These are phyloP conservation scores for Hippocampus abdominalis DNA, from an alignment of 2,113 vertebrate genomes.

Conservation along the genomic window DNA sequence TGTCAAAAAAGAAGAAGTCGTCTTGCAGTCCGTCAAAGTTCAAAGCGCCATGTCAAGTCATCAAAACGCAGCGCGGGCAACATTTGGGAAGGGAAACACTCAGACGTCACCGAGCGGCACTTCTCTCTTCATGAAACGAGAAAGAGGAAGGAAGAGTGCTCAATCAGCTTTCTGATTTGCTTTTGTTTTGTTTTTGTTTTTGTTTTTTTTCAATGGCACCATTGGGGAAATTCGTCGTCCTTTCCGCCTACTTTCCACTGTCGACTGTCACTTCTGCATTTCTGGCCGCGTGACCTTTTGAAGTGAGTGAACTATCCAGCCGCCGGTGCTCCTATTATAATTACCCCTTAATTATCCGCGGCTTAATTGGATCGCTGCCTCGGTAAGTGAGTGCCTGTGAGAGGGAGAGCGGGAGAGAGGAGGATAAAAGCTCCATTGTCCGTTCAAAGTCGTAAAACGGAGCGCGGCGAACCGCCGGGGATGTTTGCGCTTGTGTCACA, in stretches of 20 bases:
- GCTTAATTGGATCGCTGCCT: conserved; percentile 10
- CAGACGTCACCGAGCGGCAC: conserved; percentile 51
- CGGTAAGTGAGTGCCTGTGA: not conserved
- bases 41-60: conserved; percentile 32
- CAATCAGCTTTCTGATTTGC: conserved; percentile 57
- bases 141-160: conserved; percentile 69
- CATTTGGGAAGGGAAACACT: conserved; percentile 40
- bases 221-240: conserved; percentile 44
- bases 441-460: not conserved
- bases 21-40: conserved; percentile 17
- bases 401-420: not conserved
- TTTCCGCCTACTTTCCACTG: conserved; percentile 37
- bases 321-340: conserved; percentile 8
- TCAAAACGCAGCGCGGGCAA: conserved; percentile 35
- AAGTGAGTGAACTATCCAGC: conserved; percentile 43
- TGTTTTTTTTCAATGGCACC: conserved; percentile 31
- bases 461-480: not conserved
- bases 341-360: conserved; percentile 20
- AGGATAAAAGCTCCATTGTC: not conserved
- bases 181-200: conserved; percentile 7
- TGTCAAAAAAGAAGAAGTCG: conserved; percentile 16
- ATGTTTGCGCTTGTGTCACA: conserved; percentile 9
- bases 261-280: conserved; percentile 50
- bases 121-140: conserved; percentile 47
- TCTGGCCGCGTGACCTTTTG: conserved; percentile 20